Conservation (phyloP, 1,140 invertebrate genomes). For the Calliopsis andreniformis region DNA sequence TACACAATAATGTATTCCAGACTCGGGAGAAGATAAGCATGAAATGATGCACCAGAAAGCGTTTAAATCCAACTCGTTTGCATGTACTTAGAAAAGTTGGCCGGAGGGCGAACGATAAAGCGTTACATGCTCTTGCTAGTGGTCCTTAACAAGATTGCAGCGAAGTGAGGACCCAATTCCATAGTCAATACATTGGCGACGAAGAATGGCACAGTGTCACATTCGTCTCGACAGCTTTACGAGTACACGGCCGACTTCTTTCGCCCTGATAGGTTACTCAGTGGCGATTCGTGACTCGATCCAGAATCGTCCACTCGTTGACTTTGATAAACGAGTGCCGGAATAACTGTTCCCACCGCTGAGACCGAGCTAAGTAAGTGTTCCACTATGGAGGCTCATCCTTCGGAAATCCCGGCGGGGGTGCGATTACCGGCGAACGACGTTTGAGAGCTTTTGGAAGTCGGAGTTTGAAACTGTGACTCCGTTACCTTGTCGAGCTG, state of each 20-base stretch:
- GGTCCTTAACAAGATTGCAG: not conserved
- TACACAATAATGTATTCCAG: too few species aligned
- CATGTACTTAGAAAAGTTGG: too few species aligned
- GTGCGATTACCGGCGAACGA: slow-evolving; percentile 1
- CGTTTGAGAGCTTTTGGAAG: not conserved
- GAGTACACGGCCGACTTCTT: slow-evolving; percentile 20
- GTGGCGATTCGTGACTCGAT: slow-evolving; percentile 61
- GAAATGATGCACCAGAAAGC: too few species aligned
- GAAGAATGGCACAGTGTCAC: slow-evolving; percentile 34
- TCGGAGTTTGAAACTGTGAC: not conserved
- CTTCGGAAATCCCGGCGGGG: slow-evolving; percentile 5
- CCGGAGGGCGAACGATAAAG: too few species aligned
- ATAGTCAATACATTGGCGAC: not conserved
- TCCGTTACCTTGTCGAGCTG: not conserved
- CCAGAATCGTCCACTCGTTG: slow-evolving; percentile 61
- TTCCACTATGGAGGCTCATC: not conserved
- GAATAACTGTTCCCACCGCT: slow-evolving; percentile 14
- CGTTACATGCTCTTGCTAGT: too few species aligned
- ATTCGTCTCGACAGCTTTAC: not conserved
- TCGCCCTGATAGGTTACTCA: slow-evolving; percentile 22
- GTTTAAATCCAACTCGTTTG: too few species aligned
- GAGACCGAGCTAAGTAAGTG: slow-evolving; percentile 30
- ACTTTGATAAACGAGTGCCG: slow-evolving; percentile 64
- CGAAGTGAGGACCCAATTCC: not conserved
- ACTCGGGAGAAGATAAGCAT: too few species aligned